Base-by-base conservation (phyloP, 2,888 invertebrate genomes). In the Drosophila atripex region DNA sequence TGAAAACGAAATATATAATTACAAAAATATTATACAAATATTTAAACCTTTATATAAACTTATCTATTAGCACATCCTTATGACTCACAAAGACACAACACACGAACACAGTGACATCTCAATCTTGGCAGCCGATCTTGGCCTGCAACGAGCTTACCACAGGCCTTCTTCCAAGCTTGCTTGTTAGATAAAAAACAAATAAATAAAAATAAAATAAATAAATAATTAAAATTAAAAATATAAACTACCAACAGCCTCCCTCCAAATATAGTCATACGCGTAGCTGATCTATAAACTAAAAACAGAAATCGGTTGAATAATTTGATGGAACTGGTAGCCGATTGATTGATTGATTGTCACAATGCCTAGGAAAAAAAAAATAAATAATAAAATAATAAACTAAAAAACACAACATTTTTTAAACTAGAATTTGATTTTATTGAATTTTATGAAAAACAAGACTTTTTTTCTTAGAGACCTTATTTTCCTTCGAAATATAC, bases 71-170 rank as follows among this genome's bases (percentile, higher is more conserved):
- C 35, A 32, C 12, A 41, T 41, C 39, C 39, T 18, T 18, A 43
- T 9, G 1, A 28, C 14, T 38, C 9, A 38, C 7, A 9, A 11
- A 49, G 3, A 38, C 11, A 16, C n/a, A 9, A 51, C 16, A 53
- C 8, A 32, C 23, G 35, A 46, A 57, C 49, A 57, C 66, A 46
- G 32, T 54, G 9, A 21, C 43, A 46, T 60, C 35, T 14, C 65
- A 64, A 52, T 68, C 66, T 35, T 50, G 50, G 50, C 39, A 30
- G 28, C 39, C 32, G 51, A 16, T 65, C 64, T 58, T 59, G 78
- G 76, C 71, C 66, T 70, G 78, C 85, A 82, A 76, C 76, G 79
- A 79, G 79, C 79, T 79, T 79, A 79, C 80, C 53, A 84, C 85
- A 66, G 78, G 85, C 85, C 35, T 69, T 41, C 66, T 66, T 66